These are phyloP conservation scores for Automeris io DNA, from an alignment of 2,888 invertebrate species.

Conservation along the genomic window DNA sequence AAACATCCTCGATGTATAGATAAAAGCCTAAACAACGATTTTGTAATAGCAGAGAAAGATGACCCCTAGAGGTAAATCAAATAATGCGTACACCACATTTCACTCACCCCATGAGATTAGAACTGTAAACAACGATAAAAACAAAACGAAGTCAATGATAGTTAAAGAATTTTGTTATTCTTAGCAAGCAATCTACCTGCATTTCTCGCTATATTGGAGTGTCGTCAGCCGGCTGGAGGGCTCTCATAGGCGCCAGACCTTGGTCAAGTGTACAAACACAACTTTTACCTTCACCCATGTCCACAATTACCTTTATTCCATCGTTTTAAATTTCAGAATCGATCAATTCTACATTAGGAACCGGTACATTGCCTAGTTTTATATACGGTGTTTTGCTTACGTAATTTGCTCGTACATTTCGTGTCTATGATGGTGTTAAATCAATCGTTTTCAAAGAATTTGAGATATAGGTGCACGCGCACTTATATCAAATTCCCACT, in stretches of 20 bases:
- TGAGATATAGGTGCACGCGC: too few relatives aligned
- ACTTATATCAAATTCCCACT: too few relatives aligned
- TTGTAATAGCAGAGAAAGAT: not conserved
- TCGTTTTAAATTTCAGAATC: conserved; percentile 11
- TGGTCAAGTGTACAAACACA: conserved; percentile 22
- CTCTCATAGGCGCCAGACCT: conserved; percentile 58
- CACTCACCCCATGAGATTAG: conserved; percentile 2
- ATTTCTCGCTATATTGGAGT: conserved; percentile 29
- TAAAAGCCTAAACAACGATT: too few relatives aligned
- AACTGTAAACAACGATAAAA: conserved; percentile 6
- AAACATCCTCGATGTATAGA: not conserved
- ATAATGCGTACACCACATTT: too few relatives aligned
- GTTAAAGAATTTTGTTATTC: conserved; percentile 22
- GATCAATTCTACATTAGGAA: not conserved
- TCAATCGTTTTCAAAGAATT: not conserved
- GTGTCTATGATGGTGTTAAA: not conserved
- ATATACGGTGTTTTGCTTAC: conserved; percentile 6
- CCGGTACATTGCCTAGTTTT: conserved; percentile 3
- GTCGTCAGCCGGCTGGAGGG: conserved; percentile 37
- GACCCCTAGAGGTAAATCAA: not conserved
- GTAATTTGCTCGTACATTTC: conserved; percentile 1
- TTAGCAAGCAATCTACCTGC: conserved; percentile 21
- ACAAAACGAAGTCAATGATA: conserved; percentile 5
- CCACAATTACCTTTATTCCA: conserved; percentile 4
- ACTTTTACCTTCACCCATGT: conserved; percentile 5